Conservation (phyloP, 1,140 invertebrate species). For the Drosophila nikananu region DNA sequence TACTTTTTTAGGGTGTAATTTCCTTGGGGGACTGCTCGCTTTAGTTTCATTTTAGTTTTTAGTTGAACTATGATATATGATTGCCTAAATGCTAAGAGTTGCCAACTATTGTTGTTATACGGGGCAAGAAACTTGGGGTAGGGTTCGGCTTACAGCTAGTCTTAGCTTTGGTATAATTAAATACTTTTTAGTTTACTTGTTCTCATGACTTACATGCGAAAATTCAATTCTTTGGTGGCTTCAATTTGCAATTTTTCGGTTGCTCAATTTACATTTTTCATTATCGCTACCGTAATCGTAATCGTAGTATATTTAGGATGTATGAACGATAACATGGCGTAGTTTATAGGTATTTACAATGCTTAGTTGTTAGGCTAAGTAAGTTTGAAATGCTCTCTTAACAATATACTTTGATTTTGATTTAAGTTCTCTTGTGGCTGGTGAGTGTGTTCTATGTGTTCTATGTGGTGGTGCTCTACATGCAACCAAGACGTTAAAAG, state of each 20-base stretch:
- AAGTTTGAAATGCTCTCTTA: slow-evolving; percentile 53
- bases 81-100: slow-evolving; percentile 81
- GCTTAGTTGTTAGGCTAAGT: slow-evolving; percentile 42
- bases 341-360: slow-evolving; percentile 62
- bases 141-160: slow-evolving; percentile 62
- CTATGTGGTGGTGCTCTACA: slow-evolving; percentile 28
- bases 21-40: slow-evolving; percentile 12
- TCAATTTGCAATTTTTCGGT: slow-evolving; percentile 77
- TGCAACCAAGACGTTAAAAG: slow-evolving; percentile 78
- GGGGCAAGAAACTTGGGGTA: slow-evolving; percentile 41
- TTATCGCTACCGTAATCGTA: slow-evolving; percentile 30
- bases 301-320: slow-evolving; percentile 38
- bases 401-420: slow-evolving; percentile 34
- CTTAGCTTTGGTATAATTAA: slow-evolving; percentile 61
- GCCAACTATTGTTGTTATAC: slow-evolving; percentile 56
- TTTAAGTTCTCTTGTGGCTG: slow-evolving; percentile 27
- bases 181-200: slow-evolving; percentile 56
- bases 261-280: slow-evolving; percentile 73
- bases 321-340: slow-evolving; percentile 51
- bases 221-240: slow-evolving; percentile 85
- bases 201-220: slow-evolving; percentile 75
- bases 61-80: slow-evolving; percentile 82
- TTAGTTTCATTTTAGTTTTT: slow-evolving; percentile 54
- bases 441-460: slow-evolving; percentile 12
- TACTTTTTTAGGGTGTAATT: slow-evolving; percentile 26